Conservation (phyloP, 2,888 invertebrate genomes). For the Stenurella melanura region DNA sequence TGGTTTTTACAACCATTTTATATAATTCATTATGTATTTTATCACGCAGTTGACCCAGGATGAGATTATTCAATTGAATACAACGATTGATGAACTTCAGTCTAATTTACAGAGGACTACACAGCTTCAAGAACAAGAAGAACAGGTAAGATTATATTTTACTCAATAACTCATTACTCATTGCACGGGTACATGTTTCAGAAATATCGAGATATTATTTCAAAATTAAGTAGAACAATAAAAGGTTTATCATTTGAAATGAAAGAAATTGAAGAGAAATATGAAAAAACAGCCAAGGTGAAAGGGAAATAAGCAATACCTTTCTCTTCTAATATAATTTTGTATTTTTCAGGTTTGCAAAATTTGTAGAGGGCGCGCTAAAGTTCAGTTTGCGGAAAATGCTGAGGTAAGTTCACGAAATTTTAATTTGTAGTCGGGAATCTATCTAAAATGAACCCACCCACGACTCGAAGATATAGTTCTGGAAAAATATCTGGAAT, state of each 20-base stretch:
- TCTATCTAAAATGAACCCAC: too few relatives aligned
- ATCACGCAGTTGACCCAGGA: conserved; percentile 56
- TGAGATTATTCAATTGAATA: conserved; percentile 56
- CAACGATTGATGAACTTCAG: conserved; percentile 59
- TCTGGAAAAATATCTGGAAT: too few relatives aligned
- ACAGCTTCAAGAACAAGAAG: conserved; percentile 56
- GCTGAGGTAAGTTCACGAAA: conserved; percentile 51
- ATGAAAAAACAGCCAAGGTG: conserved; percentile 53
- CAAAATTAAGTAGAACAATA: conserved; percentile 59
- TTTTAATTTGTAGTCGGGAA: too few relatives aligned
- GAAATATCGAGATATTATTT: conserved; percentile 59
- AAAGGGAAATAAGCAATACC: neutral
- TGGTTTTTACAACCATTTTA: neutral
- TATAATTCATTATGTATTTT: neutral
- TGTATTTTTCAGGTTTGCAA: conserved; percentile 57
- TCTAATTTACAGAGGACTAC: conserved; percentile 54
- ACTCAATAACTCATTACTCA: neutral
- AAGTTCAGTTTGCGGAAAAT: conserved; percentile 57
- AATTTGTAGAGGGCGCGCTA: conserved; percentile 55
- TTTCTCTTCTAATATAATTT: conserved; percentile 18
- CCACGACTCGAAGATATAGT: too few relatives aligned
- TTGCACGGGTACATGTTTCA: conserved; percentile 41
- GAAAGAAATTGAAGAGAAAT: conserved; percentile 45
- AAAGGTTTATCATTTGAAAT: conserved; percentile 57
- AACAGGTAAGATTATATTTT: conserved; percentile 49